A percentile compares a stretch with the other conserved stretches of the same genome.
Conservation (phyloP, 2,888 invertebrate genomes). For the Phortica okadai region DNA sequence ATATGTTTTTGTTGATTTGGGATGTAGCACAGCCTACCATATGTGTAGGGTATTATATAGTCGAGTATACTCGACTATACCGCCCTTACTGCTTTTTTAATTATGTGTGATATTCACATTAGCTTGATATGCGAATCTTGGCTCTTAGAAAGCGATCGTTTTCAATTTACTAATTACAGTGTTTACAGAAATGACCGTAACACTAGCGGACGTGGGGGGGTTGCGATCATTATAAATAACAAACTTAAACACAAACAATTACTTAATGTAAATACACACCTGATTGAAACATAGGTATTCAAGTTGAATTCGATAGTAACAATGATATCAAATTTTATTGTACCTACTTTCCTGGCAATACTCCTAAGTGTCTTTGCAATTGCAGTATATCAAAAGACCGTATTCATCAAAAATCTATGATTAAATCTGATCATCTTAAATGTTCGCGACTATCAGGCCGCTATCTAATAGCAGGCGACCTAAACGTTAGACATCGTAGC, state of each 20-base stretch:
- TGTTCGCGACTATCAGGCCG: slow-evolving; percentile 35
- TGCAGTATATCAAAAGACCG: too few species aligned
- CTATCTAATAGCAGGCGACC: slow-evolving; percentile 36
- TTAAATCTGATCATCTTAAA: slow-evolving; percentile 40
- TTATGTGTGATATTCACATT: slow-evolving; percentile 37
- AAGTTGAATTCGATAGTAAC: slow-evolving; percentile 19
- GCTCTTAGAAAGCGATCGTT: slow-evolving; percentile 36
- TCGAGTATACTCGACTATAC: too few species aligned
- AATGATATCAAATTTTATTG: slow-evolving; percentile 17
- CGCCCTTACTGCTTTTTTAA: slow-evolving; percentile 36
- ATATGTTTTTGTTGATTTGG: too few species aligned
- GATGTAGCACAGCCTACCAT: too few species aligned
- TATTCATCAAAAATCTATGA: neutral
- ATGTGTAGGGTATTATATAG: too few species aligned
- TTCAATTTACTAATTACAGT: slow-evolving; percentile 38
- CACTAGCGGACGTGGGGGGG: slow-evolving; percentile 39
- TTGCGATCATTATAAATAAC: slow-evolving; percentile 35
- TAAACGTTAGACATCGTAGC: slow-evolving; percentile 31
- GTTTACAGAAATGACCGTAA: slow-evolving; percentile 39
- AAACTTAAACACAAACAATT: slow-evolving; percentile 31
- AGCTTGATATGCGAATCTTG: slow-evolving; percentile 39
- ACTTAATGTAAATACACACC: slow-evolving; percentile 28
- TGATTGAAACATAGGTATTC: slow-evolving; percentile 36
- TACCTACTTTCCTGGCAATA: slow-evolving; percentile 42
- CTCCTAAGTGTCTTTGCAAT: slow-evolving; percentile 9